These are phyloP conservation scores for Rhaphigaster nebulosa DNA, from an alignment of 2,888 invertebrate genomes.

Conservation along the genomic window DNA sequence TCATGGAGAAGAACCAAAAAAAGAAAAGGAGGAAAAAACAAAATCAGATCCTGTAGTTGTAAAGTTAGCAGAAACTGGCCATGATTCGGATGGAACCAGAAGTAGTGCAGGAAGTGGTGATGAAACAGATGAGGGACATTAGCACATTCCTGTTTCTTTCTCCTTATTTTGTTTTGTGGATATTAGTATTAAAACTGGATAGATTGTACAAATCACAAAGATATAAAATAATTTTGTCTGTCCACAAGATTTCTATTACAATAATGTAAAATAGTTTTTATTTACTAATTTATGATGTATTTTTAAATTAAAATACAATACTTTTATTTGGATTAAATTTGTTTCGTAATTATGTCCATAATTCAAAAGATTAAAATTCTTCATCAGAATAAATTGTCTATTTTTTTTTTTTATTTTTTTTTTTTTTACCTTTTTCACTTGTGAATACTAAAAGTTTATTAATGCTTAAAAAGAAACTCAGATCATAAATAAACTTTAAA, in stretches of 20 bases:
- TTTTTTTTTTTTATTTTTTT: not conserved
- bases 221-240: not conserved
- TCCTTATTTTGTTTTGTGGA: not conserved
- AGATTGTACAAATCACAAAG: not conserved
- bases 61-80: not conserved
- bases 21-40: constrained; percentile 58
- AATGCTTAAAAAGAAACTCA: too few relatives aligned
- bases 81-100: constrained; percentile 64
- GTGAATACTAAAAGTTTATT: too few relatives aligned
- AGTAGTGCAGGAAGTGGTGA: constrained; percentile 66
- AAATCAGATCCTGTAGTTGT: constrained; percentile 23
- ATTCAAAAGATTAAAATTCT: not conserved
- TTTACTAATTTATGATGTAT: not conserved
- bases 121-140: constrained; percentile 63
- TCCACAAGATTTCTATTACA: not conserved
- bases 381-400: not conserved
- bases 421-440: not conserved
- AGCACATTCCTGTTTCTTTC: not conserved
- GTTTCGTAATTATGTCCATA: not conserved
- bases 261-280: not conserved
- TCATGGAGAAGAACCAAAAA: constrained; percentile 68
- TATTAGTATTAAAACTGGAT: not conserved
- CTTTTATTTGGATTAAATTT: not conserved
- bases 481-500: too few relatives aligned
- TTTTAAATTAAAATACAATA: not conserved